phyloP scores from a whole-genome alignment of 2,113 vertebrate species.

The Takifugu flavidus region DNA sequence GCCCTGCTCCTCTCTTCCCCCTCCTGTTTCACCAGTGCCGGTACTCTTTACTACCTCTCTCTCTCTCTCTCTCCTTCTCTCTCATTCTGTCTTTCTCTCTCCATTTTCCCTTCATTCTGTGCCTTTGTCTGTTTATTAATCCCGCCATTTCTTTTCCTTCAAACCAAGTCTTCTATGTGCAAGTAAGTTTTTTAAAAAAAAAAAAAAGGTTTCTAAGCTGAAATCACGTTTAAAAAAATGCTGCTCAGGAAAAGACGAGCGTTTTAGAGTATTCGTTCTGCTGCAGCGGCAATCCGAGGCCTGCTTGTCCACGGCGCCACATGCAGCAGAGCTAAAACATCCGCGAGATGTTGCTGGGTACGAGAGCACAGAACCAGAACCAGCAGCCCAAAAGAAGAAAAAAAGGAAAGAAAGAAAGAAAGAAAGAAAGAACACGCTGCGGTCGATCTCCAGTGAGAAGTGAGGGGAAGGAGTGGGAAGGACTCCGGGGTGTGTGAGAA shows the following conservation, averaged over 20 bases:
- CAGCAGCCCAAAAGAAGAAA: conserved; percentile 38
- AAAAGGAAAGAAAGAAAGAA: conserved; percentile 33
- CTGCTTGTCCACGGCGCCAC: conserved; percentile 52
- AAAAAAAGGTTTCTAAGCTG: conserved; percentile 18
- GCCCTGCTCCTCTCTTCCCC: conserved; percentile 47
- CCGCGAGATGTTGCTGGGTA: conserved; percentile 34
- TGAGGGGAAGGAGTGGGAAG: conserved; percentile 67
- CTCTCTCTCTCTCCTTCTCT: conserved; percentile 17
- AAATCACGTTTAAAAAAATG: conserved; percentile 1
- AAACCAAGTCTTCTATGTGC: conserved; percentile 5
- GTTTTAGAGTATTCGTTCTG: conserved; percentile 49
- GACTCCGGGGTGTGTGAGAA: conserved; percentile 58
- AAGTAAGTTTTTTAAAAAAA: conserved; percentile 5
- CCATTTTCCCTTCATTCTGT: conserved; percentile 58
- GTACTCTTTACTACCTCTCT: conserved; percentile 53
- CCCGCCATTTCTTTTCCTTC: conserved; percentile 32
- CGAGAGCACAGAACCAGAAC: conserved; percentile 34
- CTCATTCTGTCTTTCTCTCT: conserved; percentile 49
- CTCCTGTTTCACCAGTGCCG: conserved; percentile 56
- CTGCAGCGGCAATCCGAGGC: conserved; percentile 59
- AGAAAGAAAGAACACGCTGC: conserved; percentile 52
- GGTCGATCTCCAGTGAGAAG: conserved; percentile 57
- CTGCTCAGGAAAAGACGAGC: conserved; percentile 40
- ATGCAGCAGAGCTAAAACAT: conserved; percentile 34
- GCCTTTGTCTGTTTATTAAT: conserved; percentile 58